Percentiles rank a stretch among this genome's conserved stretches.
phyloP scores from a whole-genome alignment of 2,888 invertebrate species.

The Brachyptera putata region DNA sequence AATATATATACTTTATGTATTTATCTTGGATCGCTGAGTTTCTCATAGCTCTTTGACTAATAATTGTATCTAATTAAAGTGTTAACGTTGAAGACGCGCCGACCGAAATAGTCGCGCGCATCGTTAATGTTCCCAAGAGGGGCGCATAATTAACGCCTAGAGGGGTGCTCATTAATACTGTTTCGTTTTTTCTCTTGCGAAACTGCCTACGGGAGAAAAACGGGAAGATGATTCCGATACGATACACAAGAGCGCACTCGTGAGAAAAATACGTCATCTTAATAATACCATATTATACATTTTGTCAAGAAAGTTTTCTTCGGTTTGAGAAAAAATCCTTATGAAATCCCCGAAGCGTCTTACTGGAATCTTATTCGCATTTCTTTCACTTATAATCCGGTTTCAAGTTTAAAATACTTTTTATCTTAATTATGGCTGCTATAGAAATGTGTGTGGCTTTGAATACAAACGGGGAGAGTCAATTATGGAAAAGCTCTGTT shows the following conservation, averaged over 20 bases:
- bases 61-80: constrained; percentile 13
- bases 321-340: background rate
- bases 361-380: constrained; percentile 12
- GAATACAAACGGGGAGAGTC: background rate
- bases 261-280: background rate
- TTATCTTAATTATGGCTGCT: constrained; percentile 9
- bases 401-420: constrained; percentile 10
- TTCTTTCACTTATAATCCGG: constrained; percentile 14
- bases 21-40: constrained; percentile 23
- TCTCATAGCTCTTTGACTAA: constrained; percentile 23
- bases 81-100: constrained; percentile 1
- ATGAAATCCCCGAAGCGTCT: background rate
- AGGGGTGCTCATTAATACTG: constrained; percentile 25
- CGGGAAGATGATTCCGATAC: background rate
- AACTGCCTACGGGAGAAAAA: background rate
- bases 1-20: constrained; percentile 12
- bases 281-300: constrained; percentile 11
- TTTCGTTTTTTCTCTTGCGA: constrained; percentile 13
- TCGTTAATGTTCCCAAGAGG: background rate
- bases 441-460: constrained; percentile 3
- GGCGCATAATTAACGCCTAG: constrained; percentile 24
- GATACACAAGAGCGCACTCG: background rate
- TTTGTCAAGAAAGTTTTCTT: constrained; percentile 19
- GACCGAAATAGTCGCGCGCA: background rate
- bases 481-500: constrained; percentile 16